These are phyloP conservation scores for Boulengeromyrus knoepffleri DNA, from an alignment of 2,113 vertebrate genomes.

Conservation along the genomic window DNA sequence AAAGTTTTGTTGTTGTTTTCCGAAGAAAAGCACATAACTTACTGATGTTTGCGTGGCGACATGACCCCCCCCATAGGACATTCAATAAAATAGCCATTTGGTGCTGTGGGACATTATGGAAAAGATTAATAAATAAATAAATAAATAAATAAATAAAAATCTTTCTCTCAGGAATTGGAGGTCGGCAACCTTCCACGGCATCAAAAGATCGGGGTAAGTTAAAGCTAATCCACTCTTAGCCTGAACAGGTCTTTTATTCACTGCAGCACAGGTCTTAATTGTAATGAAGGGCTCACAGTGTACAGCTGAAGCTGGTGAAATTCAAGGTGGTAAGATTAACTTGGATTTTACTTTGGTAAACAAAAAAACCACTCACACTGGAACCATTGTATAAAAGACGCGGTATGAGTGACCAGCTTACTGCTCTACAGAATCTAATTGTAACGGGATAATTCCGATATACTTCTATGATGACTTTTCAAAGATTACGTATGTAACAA, in stretches of 20 bases:
- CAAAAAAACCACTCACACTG: background rate
- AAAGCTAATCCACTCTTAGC: slow-evolving; percentile 41
- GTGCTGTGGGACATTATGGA: background rate
- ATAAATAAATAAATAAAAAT: slow-evolving; percentile 18
- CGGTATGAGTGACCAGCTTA: background rate
- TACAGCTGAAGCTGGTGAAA: slow-evolving; percentile 2
- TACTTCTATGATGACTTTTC: background rate
- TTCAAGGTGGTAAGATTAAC: slow-evolving; percentile 8
- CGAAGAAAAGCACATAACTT: background rate
- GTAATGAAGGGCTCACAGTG: slow-evolving; percentile 25
- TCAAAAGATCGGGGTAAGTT: slow-evolving; percentile 51
- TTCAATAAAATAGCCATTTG: slow-evolving; percentile 21
- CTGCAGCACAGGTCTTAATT: slow-evolving; percentile 25
- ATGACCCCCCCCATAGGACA: background rate
- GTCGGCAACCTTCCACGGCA: slow-evolving; percentile 39
- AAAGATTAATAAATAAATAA: slow-evolving; percentile 15
- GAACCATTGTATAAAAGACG: background rate
- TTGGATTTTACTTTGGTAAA: background rate
- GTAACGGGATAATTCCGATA: background rate
- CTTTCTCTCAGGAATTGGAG: slow-evolving; percentile 41
- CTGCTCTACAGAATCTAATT: background rate
- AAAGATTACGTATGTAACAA: background rate
- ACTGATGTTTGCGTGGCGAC: background rate
- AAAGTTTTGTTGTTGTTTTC: background rate
- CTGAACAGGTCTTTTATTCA: slow-evolving; percentile 14